Conservation (phyloP, 2,888 invertebrate species). For the Patella caerulea region DNA sequence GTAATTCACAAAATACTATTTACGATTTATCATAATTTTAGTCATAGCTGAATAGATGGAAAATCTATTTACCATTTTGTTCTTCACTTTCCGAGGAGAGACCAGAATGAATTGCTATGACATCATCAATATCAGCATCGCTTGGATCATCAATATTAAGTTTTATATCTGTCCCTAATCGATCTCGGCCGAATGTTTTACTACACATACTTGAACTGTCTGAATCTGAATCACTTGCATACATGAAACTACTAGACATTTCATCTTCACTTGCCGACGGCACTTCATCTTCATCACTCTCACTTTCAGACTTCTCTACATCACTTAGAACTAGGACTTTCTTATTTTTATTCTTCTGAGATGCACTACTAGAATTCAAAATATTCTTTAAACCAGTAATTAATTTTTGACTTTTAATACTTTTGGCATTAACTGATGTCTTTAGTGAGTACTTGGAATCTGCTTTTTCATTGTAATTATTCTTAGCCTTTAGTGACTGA, state of each 20-base stretch:
- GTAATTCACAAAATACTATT: too few relatives aligned
- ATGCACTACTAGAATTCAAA: not conserved
- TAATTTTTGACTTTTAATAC: not conserved
- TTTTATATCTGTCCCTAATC: not conserved
- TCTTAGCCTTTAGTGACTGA: not conserved
- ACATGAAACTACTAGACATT: not conserved
- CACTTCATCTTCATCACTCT: not conserved
- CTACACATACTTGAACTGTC: constrained; percentile 6
- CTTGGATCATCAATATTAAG: not conserved
- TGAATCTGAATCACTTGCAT: not conserved
- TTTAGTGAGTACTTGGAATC: not conserved
- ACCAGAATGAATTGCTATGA: not conserved
- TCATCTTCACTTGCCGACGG: not conserved
- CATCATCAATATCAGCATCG: not conserved
- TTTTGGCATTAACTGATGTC: not conserved
- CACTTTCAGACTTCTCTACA: not conserved
- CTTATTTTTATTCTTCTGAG: not conserved
- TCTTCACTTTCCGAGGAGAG: too few relatives aligned
- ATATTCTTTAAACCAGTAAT: not conserved
- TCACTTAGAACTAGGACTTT: not conserved
- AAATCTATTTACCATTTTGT: too few relatives aligned
- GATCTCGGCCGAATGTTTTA: not conserved
- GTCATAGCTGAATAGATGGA: too few relatives aligned
- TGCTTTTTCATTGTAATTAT: not conserved
- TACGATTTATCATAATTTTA: too few relatives aligned